These are phyloP conservation scores for Scaptomyza polygonia DNA, from an alignment of 2,888 invertebrate genomes.

Conservation along the genomic window DNA sequence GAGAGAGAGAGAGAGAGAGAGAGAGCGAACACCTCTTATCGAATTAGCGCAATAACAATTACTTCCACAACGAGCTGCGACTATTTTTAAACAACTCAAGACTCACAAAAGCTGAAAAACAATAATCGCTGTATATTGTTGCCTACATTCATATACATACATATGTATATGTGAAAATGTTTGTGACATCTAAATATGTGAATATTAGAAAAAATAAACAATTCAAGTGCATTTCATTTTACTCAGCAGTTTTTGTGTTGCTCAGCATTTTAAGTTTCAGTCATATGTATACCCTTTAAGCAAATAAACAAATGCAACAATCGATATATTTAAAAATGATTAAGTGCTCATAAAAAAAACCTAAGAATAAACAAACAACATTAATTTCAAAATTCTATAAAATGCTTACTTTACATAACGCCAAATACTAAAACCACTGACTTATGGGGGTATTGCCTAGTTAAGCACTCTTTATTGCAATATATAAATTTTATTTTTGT, in stretches of 20 bases:
- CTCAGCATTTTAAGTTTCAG: slow-evolving; percentile 12
- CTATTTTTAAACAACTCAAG: slow-evolving; percentile 52
- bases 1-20: no score
- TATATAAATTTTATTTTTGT: slow-evolving; percentile 25
- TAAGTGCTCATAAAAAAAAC: background rate
- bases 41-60: slow-evolving; percentile 53
- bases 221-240: slow-evolving; percentile 24
- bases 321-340: background rate
- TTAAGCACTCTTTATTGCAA: slow-evolving; percentile 10
- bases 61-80: slow-evolving; percentile 30
- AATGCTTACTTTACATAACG: background rate
- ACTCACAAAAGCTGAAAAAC: slow-evolving; percentile 34
- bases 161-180: background rate
- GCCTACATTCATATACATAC: slow-evolving; percentile 1
- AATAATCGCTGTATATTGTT: slow-evolving; percentile 14
- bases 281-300: slow-evolving; percentile 6
- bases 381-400: background rate
- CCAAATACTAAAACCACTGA: background rate
- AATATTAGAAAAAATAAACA: slow-evolving; percentile 30
- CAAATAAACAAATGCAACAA: background rate
- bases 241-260: slow-evolving; percentile 33
- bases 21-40: slow-evolving; percentile 45
- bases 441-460: background rate
- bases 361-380: background rate
- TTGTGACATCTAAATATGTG: slow-evolving; percentile 11